These are phyloP conservation scores for Acanthurus lineatus DNA, from an alignment of 2,797 vertebrate species.

Conservation along the genomic window DNA sequence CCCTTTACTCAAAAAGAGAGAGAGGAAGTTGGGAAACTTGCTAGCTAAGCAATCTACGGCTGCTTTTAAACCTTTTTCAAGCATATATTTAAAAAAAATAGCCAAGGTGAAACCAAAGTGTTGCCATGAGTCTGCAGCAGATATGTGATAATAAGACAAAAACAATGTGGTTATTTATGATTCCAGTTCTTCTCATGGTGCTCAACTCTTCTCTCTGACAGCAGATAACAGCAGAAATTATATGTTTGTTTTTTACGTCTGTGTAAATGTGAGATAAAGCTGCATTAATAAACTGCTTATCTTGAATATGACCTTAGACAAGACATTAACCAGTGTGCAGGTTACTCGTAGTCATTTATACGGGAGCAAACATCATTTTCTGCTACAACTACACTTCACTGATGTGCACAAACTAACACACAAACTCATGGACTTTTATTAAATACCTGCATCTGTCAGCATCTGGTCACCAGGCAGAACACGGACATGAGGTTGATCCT, in stretches of 20 bases:
- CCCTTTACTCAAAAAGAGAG: too few species aligned
- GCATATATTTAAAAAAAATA: neutral
- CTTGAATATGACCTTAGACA: constrained; percentile 26
- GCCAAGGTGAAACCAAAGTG: neutral
- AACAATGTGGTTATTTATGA: constrained; percentile 6
- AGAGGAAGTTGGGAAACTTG: too few species aligned
- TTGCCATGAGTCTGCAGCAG: neutral
- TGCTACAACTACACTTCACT: neutral
- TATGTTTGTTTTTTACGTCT: constrained; percentile 10
- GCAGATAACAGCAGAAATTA: neutral
- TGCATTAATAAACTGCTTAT: constrained; percentile 36
- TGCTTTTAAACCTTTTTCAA: too few species aligned
- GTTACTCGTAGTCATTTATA: constrained; percentile 8
- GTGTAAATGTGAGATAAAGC: neutral
- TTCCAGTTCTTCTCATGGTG: constrained; percentile 3
- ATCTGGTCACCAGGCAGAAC: constrained; percentile 3
- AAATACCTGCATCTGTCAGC: neutral
- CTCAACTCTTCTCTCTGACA: neutral
- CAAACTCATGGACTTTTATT: neutral
- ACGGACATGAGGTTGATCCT: neutral
- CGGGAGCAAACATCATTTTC: constrained; percentile 28
- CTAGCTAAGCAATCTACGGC: too few species aligned
- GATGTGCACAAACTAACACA: neutral
- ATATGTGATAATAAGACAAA: constrained; percentile 6
- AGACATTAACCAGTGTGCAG: neutral